Conservation (phyloP, 2,797 vertebrate species). For the Chloroceryle amazona region DNA sequence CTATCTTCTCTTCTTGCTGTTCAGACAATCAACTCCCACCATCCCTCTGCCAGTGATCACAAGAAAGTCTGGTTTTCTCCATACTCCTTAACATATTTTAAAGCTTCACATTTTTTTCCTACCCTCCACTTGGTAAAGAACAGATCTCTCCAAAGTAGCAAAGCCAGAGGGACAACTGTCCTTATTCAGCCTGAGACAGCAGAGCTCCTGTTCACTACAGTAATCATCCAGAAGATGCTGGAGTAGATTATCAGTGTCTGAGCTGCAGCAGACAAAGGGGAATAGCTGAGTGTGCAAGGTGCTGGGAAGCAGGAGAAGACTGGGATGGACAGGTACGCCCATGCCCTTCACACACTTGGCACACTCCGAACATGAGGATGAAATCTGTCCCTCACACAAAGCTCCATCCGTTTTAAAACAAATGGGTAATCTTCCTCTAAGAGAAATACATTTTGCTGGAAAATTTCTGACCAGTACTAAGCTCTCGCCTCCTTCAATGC, state of each 20-base stretch:
- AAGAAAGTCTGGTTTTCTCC: not conserved
- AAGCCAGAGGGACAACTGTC: not conserved
- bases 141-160: not conserved
- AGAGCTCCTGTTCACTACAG: not conserved
- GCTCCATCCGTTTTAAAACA: not conserved
- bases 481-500: not conserved
- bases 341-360: not conserved
- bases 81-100: not conserved
- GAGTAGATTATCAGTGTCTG: not conserved
- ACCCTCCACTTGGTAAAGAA: not conserved
- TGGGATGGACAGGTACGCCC: not conserved
- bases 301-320: not conserved
- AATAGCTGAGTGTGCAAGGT: not conserved
- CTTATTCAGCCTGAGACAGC: not conserved
- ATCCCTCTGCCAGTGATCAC: slow-evolving; percentile 17
- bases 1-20: not conserved
- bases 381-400: not conserved
- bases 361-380: not conserved
- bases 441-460: not conserved
- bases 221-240: not conserved
- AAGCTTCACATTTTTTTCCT: not conserved
- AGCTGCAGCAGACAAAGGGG: not conserved
- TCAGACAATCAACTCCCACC: slow-evolving; percentile 43
- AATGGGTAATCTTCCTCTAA: not conserved
- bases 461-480: not conserved